Evolutionary conservation across 2,113 vertebrate genomes (phyloP), one percentile per base, ranked within the genome.

Genomic region (Anoplopoma fimbria): DNA sequence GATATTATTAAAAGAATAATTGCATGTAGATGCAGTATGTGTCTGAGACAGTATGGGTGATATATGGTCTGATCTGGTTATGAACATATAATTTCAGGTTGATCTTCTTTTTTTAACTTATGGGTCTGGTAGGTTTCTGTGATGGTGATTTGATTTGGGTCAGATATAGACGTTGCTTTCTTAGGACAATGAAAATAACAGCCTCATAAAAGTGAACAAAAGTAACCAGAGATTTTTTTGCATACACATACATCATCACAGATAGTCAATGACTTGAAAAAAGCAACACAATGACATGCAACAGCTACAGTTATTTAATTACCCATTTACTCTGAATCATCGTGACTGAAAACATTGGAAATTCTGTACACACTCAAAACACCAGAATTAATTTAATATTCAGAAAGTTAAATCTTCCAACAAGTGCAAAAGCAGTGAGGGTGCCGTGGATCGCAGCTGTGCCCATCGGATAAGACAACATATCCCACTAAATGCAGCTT

Each of bases 401-500:
- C 5, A 62, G 38, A 69, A 34, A 74, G 27, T 65, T 23, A n/a
- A 69, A 83, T 82, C 60, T 60, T 75, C 25, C 40, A 73, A n/a
- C 82, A 77, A 77, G 78, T 77, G 81, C 81, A 87, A 89, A 71
- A 60, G 75, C 73, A 47, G 69, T 1, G 3, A 31, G 19, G 63
- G 14, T 15, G 31, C 1, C 0, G 0, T 27, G 38, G 62, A 25
- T 75, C 2, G 45, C 58, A 70, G 57, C 51, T 5, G 49, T 15
- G 42, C 38, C 51, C 14, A 9, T 72, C 1, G 4, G 34, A 78
- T 47, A 74, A 40, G n/a, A 51, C 69, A 29, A 62, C n/a, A 29
- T 21, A 0, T 65, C 53, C 34, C 0, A 42, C 47, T 57, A 72
- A 49, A 81, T 67, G 38, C 64, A 63, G 61, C 45, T 1, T 79